Evolutionary conservation across 2,113 vertebrate genomes (phyloP).

Genomic region (Neotoma lepida): DNA sequence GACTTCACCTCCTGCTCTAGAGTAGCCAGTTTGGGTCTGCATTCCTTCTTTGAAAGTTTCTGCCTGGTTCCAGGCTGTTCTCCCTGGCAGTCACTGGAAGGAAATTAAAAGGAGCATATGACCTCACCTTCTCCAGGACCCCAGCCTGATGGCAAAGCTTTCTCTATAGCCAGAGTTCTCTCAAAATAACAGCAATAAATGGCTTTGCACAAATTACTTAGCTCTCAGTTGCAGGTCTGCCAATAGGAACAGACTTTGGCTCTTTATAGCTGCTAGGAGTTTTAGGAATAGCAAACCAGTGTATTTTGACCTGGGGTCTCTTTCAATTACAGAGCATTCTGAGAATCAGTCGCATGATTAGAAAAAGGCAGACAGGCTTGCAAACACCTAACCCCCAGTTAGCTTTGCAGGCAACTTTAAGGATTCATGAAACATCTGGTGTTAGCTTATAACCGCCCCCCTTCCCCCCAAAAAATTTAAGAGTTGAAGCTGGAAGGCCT

Average conservation of each 20-base stretch:
- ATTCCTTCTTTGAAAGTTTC: constrained; percentile 52
- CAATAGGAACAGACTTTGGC: neutral
- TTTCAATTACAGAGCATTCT: neutral
- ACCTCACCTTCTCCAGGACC: constrained; percentile 66
- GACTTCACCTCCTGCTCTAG: constrained; percentile 57
- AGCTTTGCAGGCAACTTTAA: neutral
- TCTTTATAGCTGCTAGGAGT: constrained; percentile 1
- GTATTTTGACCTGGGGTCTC: neutral
- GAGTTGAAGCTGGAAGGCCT: neutral
- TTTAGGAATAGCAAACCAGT: constrained; percentile 18
- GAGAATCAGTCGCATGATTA: neutral
- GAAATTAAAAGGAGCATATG: constrained; percentile 69
- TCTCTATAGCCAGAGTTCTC: constrained; percentile 46
- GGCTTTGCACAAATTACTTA: neutral
- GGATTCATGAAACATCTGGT: neutral
- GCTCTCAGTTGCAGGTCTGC: neutral
- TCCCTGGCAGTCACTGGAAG: constrained; percentile 62
- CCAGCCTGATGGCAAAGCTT: neutral
- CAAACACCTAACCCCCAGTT: neutral
- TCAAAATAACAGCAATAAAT: neutral
- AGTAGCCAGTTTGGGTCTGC: neutral
- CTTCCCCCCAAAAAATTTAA: neutral
- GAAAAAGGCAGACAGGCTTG: neutral
- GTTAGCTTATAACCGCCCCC: neutral
- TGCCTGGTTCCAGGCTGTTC: constrained; percentile 51